Evolutionary conservation across 2,113 vertebrate genomes (phyloP).

Genomic region (Pygoscelis adeliae): DNA sequence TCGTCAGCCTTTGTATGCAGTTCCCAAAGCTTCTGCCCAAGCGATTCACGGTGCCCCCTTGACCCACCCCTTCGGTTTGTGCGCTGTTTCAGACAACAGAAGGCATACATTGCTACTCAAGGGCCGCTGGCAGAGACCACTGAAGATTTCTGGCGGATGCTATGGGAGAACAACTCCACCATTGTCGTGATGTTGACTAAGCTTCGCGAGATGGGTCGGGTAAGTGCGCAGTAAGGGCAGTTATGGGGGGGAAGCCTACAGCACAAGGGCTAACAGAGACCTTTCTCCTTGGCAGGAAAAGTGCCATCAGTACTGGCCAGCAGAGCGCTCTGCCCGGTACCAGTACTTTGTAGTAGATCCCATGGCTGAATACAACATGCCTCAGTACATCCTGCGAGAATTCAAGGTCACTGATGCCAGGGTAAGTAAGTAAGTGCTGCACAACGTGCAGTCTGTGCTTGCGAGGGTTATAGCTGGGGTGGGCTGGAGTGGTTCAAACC

Average conservation of each 20-base stretch:
- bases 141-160: conserved; percentile 97
- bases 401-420: conserved; percentile 98
- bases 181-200: conserved; percentile 98
- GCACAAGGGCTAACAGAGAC: neutral
- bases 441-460: rapidly evolving
- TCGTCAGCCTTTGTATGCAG: rapidly evolving
- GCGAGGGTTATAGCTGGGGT: neutral
- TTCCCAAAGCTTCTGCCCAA: neutral
- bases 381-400: conserved; percentile 96
- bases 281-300: conserved; percentile 81
- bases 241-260: rapidly evolving
- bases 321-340: conserved; percentile 93
- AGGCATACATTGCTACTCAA: conserved; percentile 95
- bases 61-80: neutral
- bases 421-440: conserved; percentile 84
- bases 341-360: conserved; percentile 98
- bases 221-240: conserved; percentile 18
- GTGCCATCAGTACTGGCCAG: conserved; percentile 97
- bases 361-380: conserved; percentile 99
- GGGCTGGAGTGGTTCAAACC: rapidly evolving
- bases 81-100: conserved; percentile 85
- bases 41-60: rapidly evolving
- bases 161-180: conserved; percentile 98
- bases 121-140: conserved; percentile 96
- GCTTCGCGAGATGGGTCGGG: conserved; percentile 94